These are phyloP conservation scores for Acromyrmex echinatior DNA, from an alignment of 1,140 invertebrate genomes.

Conservation along the genomic window DNA sequence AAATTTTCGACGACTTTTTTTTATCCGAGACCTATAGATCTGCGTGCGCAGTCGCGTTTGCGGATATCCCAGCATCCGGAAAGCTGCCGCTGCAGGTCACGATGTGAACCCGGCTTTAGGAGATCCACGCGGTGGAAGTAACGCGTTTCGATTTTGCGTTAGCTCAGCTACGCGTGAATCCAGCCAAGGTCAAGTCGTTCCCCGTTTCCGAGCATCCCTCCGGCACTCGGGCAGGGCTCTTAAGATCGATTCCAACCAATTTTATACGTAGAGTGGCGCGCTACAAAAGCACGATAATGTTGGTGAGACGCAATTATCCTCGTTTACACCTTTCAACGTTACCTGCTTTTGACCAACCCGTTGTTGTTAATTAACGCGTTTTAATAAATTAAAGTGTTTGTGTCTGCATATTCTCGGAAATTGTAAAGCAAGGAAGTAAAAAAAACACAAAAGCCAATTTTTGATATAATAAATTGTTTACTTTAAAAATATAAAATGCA, in stretches of 20 bases:
- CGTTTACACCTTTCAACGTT: slow-evolving; percentile 35
- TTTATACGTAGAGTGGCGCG: slow-evolving; percentile 72
- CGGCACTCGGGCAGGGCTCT: slow-evolving; percentile 68
- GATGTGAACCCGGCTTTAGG: slow-evolving; percentile 85
- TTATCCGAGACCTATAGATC: not conserved
- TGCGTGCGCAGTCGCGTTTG: not conserved
- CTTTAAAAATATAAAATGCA: not conserved
- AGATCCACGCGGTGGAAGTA: slow-evolving; percentile 86
- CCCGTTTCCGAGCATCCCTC: slow-evolving; percentile 81
- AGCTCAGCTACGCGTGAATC: slow-evolving; percentile 87
- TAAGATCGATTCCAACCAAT: slow-evolving; percentile 79
- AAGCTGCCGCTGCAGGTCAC: slow-evolving; percentile 74
- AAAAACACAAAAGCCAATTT: not conserved
- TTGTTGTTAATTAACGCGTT: slow-evolving; percentile 2
- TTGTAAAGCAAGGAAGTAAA: not conserved
- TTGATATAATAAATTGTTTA: not conserved
- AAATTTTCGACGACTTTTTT: not conserved
- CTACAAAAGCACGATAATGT: slow-evolving; percentile 60
- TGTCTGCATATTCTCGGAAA: not conserved
- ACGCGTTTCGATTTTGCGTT: slow-evolving; percentile 87
- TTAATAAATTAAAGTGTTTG: slow-evolving; percentile 10
- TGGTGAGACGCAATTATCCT: slow-evolving; percentile 61
- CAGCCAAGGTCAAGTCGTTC: slow-evolving; percentile 87
- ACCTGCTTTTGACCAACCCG: not conserved
- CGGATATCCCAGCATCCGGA: slow-evolving; percentile 34